A percentile compares a stretch with the other conserved stretches of the same genome.
These are phyloP conservation scores for Agrotis clavis DNA, from an alignment of 2,888 invertebrate species.

Conservation along the genomic window DNA sequence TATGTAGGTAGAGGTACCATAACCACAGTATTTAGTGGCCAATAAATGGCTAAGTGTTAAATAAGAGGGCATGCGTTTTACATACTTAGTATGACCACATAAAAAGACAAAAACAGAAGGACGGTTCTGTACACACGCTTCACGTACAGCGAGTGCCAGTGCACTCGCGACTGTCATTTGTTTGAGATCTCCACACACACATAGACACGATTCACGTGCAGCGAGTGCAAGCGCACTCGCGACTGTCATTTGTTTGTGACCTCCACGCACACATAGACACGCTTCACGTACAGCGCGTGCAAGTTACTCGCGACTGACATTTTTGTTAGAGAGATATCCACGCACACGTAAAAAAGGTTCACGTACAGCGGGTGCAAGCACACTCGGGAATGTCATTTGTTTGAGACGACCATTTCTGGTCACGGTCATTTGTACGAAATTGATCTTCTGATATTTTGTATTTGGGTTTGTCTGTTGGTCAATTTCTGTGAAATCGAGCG, in stretches of 20 bases:
- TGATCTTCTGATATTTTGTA: neutral
- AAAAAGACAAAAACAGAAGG: neutral
- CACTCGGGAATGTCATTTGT: neutral
- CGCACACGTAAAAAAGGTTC: too few species aligned
- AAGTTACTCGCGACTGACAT: too few species aligned
- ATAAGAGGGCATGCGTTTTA: conserved; percentile 43
- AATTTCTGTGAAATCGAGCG: conserved; percentile 30
- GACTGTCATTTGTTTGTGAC: neutral
- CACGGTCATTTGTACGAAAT: neutral
- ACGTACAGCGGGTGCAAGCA: too few species aligned
- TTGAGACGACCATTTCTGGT: too few species aligned
- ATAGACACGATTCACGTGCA: neutral
- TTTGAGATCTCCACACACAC: neutral
- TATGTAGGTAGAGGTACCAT: neutral
- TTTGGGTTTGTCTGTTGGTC: neutral
- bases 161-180: neutral
- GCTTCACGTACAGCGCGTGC: neutral
- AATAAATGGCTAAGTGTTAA: conserved; percentile 35
- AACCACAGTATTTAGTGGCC: conserved; percentile 28
- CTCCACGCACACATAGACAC: neutral
- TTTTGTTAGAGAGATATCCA: too few species aligned
- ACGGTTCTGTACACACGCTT: neutral
- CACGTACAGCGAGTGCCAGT: neutral
- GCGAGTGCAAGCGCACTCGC: neutral
- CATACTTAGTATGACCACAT: conserved; percentile 18